Percentiles rank a stretch among this genome's conserved stretches.
These are phyloP conservation scores for Tillus elongatus DNA, from an alignment of 2,888 invertebrate genomes.

Conservation along the genomic window DNA sequence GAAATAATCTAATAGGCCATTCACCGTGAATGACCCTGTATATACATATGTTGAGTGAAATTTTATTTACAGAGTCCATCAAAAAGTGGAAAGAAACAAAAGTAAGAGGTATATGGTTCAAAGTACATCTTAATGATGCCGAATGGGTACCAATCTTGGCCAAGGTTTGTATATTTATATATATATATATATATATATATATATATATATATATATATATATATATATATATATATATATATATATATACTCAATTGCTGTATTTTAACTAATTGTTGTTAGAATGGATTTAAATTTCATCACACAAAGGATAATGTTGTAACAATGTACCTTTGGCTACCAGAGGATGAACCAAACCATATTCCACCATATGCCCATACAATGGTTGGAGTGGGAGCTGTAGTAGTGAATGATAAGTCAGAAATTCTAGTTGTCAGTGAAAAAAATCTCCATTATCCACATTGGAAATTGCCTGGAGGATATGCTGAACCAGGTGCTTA, in stretches of 20 bases:
- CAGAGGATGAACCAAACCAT: conserved; percentile 49
- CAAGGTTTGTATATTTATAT: conserved; percentile 44
- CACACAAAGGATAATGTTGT: conserved; percentile 73
- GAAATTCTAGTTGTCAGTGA: conserved; percentile 78
- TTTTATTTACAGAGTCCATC: conserved; percentile 54
- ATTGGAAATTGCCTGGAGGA: conserved; percentile 91
- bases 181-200: conserved; percentile 1
- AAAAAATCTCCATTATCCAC: conserved; percentile 48
- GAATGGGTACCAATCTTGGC: conserved; percentile 68
- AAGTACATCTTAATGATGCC: conserved; percentile 58
- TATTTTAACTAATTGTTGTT: conserved; percentile 16
- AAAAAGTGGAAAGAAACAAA: conserved; percentile 55
- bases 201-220: conserved; percentile 10
- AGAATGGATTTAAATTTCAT: conserved; percentile 80
- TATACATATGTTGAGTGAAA: too few relatives aligned
- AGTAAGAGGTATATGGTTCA: conserved; percentile 73
- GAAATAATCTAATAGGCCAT: too few relatives aligned
- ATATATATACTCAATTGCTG: conserved; percentile 7
- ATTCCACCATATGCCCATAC: conserved; percentile 77
- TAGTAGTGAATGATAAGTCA: conserved; percentile 69
- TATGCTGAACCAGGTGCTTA: conserved; percentile 70
- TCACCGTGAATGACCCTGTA: too few relatives aligned
- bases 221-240: conserved; percentile 7
- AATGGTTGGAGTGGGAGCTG: conserved; percentile 72
- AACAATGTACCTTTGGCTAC: conserved; percentile 76